These are phyloP conservation scores for Drosophila jambulina DNA, from an alignment of 1,140 invertebrate species.

Conservation along the genomic window DNA sequence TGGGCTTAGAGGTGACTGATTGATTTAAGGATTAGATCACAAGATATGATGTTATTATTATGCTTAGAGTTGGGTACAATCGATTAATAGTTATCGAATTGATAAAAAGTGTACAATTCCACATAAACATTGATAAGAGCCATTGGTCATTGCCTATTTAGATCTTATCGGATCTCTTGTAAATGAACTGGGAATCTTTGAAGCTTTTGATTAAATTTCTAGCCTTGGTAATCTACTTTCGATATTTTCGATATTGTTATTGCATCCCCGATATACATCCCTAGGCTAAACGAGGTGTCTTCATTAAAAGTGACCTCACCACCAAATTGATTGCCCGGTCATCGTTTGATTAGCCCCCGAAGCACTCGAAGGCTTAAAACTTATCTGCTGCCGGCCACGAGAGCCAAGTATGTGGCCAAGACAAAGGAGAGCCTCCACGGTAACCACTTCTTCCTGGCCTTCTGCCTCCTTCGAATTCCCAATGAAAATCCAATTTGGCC, in stretches of 20 bases:
- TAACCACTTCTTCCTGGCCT: neutral
- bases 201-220: neutral
- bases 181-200: neutral
- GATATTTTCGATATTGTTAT: neutral
- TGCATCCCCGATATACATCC: neutral
- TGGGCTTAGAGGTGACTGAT: neutral
- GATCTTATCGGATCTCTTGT: neutral
- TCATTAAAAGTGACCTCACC: constrained; percentile 68
- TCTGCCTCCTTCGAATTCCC: constrained; percentile 33
- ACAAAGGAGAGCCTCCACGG: constrained; percentile 1
- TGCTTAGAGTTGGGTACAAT: neutral
- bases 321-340: constrained; percentile 69
- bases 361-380: constrained; percentile 71
- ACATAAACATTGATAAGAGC: neutral
- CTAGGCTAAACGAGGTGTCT: constrained; percentile 8
- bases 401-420: constrained; percentile 20
- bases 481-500: constrained; percentile 69
- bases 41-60: neutral
- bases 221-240: neutral
- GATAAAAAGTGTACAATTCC: neutral
- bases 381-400: constrained; percentile 53
- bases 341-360: constrained; percentile 67
- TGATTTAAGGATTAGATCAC: neutral
- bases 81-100: no score
- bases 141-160: neutral